Percentiles rank a stretch among this genome's conserved stretches.
Evolutionary conservation across 1,140 invertebrate genomes (phyloP).

Genomic region (Halesus radiatus): DNA sequence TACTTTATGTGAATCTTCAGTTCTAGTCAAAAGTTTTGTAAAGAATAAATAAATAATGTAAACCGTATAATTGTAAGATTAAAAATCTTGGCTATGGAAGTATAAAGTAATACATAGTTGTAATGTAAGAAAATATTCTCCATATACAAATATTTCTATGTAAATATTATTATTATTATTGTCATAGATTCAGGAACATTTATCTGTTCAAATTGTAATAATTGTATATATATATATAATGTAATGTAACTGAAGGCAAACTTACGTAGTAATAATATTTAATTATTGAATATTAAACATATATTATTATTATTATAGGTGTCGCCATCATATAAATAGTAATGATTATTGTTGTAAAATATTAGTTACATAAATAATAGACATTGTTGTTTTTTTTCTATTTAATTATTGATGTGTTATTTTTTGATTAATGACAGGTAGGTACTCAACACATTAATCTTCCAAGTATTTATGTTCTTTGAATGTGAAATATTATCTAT

Average conservation of each 20-base stretch:
- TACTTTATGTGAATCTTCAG: constrained; percentile 5
- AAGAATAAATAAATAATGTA: constrained; percentile 7
- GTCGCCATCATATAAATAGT: constrained; percentile 3
- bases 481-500: constrained; percentile 21
- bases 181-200: constrained; percentile 1
- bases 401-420: not conserved
- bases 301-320: not conserved
- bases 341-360: constrained; percentile 3
- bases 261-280: not conserved
- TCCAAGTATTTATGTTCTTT: constrained; percentile 10
- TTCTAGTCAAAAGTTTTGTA: constrained; percentile 27
- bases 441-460: not conserved
- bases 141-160: not conserved
- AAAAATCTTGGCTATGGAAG: not conserved
- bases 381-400: not conserved
- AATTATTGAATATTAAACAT: not conserved
- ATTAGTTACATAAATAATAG: not conserved
- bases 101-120: not conserved
- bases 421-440: not conserved
- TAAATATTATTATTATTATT: not conserved
- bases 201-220: not conserved
- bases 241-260: not conserved
- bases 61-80: not conserved
- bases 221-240: not conserved
- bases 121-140: not conserved